Evolutionary conservation across 2,888 invertebrate species (phyloP).

Genomic region (Drosophila mulleri): DNA sequence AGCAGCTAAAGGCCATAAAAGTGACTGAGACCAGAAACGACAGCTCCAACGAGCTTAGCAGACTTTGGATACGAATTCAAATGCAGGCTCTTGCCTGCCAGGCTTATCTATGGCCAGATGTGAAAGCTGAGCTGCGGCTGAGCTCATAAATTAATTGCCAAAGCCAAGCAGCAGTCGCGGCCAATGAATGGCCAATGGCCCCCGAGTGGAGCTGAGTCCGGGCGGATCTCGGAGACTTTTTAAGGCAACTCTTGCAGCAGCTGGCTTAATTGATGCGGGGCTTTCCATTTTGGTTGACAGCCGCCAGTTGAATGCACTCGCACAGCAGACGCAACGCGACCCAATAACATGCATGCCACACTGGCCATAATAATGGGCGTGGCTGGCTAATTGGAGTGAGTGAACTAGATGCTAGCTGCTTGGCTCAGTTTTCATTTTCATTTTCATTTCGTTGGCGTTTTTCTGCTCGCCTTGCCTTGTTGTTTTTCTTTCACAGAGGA

Average conservation of each 20-base stretch:
- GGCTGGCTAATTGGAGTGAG: constrained; percentile 61
- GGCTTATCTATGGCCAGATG: constrained; percentile 66
- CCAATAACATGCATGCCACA: constrained; percentile 44
- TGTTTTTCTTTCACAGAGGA: constrained; percentile 1
- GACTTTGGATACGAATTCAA: constrained; percentile 36
- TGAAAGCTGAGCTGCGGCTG: constrained; percentile 58
- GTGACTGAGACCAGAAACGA: constrained; percentile 49
- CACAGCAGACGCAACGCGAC: constrained; percentile 42
- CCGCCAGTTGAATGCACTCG: constrained; percentile 52
- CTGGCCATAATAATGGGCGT: constrained; percentile 10
- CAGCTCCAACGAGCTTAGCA: constrained; percentile 39
- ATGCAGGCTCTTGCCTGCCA: constrained; percentile 18
- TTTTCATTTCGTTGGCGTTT: background rate
- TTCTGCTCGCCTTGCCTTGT: background rate
- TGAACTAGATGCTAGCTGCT: background rate
- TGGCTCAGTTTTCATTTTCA: constrained; percentile 5
- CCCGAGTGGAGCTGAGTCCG: background rate
- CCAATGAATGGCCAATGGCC: constrained; percentile 13
- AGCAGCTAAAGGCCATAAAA: constrained; percentile 62
- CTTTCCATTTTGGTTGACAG: constrained; percentile 80
- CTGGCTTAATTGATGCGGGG: constrained; percentile 74
- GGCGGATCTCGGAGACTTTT: constrained; percentile 18
- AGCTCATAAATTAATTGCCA: constrained; percentile 75
- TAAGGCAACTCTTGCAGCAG: constrained; percentile 33
- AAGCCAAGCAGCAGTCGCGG: constrained; percentile 18